Evolutionary conservation across 2,888 invertebrate genomes (phyloP).

Genomic region (Orchesellides sinensis): DNA sequence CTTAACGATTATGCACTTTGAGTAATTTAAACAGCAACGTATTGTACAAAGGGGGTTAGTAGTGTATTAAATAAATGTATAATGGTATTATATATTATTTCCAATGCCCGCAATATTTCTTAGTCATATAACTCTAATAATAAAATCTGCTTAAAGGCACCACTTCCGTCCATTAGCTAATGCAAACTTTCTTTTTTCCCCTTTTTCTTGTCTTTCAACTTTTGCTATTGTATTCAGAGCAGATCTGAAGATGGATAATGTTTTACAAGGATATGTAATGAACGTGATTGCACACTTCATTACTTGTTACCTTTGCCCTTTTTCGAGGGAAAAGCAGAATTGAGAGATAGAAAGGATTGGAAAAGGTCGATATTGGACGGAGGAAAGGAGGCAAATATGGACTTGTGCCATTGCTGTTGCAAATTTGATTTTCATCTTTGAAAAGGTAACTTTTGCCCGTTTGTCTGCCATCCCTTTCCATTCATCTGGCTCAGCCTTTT

Average conservation of each 20-base stretch:
- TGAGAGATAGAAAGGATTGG: slow-evolving; percentile 13
- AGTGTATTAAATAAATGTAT: no score
- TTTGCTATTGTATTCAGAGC: neutral
- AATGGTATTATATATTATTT: no score
- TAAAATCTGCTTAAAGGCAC: neutral
- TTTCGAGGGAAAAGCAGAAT: slow-evolving; percentile 7
- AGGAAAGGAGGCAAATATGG: no score
- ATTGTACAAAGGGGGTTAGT: no score
- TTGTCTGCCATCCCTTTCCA: no score
- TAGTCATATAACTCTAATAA: no score
- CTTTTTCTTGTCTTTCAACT: neutral
- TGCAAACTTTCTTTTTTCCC: slow-evolving; percentile 30
- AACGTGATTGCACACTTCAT: slow-evolving; percentile 40
- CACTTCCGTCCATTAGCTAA: slow-evolving; percentile 39
- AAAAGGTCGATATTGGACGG: neutral
- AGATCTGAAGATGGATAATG: slow-evolving; percentile 18
- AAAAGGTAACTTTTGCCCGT: neutral
- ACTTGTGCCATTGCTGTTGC: no score
- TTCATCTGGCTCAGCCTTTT: slow-evolving; percentile 22
- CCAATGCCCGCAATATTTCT: no score
- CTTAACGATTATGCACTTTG: no score
- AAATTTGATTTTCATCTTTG: slow-evolving; percentile 13
- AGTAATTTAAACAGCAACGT: no score
- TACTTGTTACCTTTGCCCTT: slow-evolving; percentile 39
- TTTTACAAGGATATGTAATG: slow-evolving; percentile 6